A percentile compares a stretch with the other conserved stretches of the same genome.
Evolutionary conservation across 2,888 invertebrate species (phyloP).

Genomic region (Steinernema hermaphroditum): DNA sequence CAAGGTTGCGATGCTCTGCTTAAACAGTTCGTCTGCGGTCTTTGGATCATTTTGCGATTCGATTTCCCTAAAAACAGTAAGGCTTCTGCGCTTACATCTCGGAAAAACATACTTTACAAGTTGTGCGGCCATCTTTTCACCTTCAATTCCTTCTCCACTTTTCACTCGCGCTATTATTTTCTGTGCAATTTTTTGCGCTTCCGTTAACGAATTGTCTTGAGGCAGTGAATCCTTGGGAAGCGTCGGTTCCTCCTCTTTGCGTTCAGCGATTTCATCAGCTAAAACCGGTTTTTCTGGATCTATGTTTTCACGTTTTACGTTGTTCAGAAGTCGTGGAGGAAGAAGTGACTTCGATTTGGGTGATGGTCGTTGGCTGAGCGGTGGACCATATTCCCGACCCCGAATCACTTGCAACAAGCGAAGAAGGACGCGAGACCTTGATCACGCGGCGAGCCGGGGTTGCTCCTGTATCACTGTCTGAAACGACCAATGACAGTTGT

Average conservation of each 20-base stretch:
- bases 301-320: neutral
- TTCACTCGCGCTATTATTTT: constrained; percentile 39
- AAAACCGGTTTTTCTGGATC: neutral
- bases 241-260: neutral
- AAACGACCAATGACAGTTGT: too few species aligned
- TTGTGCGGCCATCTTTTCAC: constrained; percentile 32
- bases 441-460: neutral
- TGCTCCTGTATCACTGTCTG: neutral
- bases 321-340: constrained; percentile 13
- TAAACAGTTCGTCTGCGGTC: constrained; percentile 48
- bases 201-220: constrained; percentile 34
- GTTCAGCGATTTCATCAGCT: neutral
- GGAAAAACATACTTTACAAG: constrained; percentile 25
- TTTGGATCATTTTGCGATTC: constrained; percentile 47
- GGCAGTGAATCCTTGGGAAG: neutral
- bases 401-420: neutral
- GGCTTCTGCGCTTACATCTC: neutral
- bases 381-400: neutral
- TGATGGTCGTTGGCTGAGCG: neutral
- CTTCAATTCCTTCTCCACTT: constrained; percentile 17
- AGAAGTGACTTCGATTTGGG: constrained; percentile 16
- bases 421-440: neutral
- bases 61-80: constrained; percentile 43
- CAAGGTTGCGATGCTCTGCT: constrained; percentile 42
- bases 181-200: constrained; percentile 33